Conservation (phyloP, 1,140 invertebrate genomes). For the Drosophila bocki region DNA sequence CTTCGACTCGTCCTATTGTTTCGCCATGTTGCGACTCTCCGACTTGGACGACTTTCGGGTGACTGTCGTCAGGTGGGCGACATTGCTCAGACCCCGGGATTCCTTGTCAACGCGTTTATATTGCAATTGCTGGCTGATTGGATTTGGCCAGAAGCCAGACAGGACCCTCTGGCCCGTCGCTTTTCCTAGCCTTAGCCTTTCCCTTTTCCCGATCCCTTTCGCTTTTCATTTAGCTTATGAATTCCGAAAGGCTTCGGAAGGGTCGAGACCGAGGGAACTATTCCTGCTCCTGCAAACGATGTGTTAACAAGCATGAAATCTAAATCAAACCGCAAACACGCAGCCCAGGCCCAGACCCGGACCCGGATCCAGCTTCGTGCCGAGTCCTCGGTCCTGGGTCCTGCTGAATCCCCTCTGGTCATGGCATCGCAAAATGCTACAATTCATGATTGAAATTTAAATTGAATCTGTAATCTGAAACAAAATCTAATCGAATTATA, state of each 20-base stretch:
- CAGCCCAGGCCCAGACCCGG: constrained; percentile 19
- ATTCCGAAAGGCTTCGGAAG: constrained; percentile 20
- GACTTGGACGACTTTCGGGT: constrained; percentile 4
- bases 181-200: neutral
- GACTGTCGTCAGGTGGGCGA: constrained; percentile 26
- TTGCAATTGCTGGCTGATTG: constrained; percentile 63
- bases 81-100: constrained; percentile 15
- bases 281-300: constrained; percentile 57
- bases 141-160: constrained; percentile 53
- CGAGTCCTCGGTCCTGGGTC: neutral
- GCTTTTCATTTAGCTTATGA: constrained; percentile 56
- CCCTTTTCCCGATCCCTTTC: constrained; percentile 34
- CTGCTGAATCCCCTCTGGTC: constrained; percentile 52
- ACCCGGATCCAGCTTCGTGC: neutral
- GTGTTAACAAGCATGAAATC: constrained; percentile 68
- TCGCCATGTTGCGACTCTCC: constrained; percentile 3
- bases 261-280: constrained; percentile 20
- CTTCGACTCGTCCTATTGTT: neutral
- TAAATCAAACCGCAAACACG: constrained; percentile 67
- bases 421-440: constrained; percentile 61
- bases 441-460: constrained; percentile 72
- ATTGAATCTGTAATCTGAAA: constrained; percentile 71
- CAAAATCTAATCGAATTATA: constrained; percentile 71
- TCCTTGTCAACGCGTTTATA: constrained; percentile 57
- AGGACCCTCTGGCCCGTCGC: constrained; percentile 6